These are phyloP conservation scores for Sericinus montela DNA, from an alignment of 2,888 invertebrate genomes.

Conservation along the genomic window DNA sequence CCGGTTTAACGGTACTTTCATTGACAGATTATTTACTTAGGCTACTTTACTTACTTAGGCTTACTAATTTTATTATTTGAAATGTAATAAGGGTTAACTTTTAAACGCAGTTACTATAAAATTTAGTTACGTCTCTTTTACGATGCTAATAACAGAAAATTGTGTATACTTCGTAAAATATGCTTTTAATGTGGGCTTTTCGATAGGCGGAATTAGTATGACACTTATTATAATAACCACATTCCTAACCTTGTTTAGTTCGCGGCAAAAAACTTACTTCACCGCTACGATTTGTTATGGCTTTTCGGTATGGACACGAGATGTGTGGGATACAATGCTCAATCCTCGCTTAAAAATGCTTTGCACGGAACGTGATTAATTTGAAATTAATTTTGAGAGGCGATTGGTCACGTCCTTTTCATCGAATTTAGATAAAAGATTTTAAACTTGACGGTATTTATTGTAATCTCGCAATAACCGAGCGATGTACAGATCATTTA, in stretches of 20 bases:
- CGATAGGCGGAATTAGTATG: too few species aligned
- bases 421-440: constrained; percentile 6
- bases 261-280: constrained; percentile 10
- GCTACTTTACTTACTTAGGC: too few species aligned
- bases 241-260: constrained; percentile 30
- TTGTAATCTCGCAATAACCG: constrained; percentile 6
- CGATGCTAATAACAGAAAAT: too few species aligned
- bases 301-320: neutral
- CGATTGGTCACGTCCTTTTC: constrained; percentile 7
- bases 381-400: neutral
- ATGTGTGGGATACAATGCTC: neutral
- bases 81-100: too few species aligned
- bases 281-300: neutral
- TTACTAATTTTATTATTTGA: too few species aligned
- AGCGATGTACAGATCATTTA: neutral
- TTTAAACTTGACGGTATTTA: neutral
- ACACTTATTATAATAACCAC: constrained; percentile 29
- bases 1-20: too few species aligned
- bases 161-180: too few species aligned
- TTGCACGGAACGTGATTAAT: constrained; percentile 10
- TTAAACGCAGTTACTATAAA: too few species aligned
- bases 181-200: too few species aligned
- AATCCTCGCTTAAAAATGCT: neutral
- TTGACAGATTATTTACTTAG: too few species aligned
- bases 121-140: too few species aligned